Evolutionary conservation across 1,140 invertebrate species (phyloP).

Genomic region (Dryas iulia): DNA sequence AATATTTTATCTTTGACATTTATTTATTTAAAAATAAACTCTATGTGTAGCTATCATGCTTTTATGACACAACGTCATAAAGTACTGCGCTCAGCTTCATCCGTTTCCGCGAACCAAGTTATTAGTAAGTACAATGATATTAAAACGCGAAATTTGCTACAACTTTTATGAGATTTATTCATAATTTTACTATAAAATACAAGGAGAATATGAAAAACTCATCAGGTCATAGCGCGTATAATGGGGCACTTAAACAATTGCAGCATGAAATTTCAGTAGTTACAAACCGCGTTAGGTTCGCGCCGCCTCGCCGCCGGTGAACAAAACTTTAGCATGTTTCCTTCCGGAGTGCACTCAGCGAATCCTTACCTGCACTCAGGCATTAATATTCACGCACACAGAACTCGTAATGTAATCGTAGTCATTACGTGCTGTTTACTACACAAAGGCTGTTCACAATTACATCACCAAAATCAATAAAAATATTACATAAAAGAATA

Average conservation of each 20-base stretch:
- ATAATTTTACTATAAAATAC: background rate
- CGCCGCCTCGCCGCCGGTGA: constrained; percentile 82
- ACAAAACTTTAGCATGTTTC: constrained; percentile 85
- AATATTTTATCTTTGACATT: no score
- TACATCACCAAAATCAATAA: background rate
- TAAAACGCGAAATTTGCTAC: no score
- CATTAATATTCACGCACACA: constrained; percentile 26
- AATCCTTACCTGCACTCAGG: constrained; percentile 24
- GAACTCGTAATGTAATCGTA: background rate
- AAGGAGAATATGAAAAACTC: constrained; percentile 13
- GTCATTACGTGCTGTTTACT: background rate
- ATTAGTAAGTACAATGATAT: no score
- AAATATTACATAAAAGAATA: background rate
- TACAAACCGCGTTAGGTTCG: constrained; percentile 72
- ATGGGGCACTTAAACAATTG: constrained; percentile 15
- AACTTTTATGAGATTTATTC: background rate
- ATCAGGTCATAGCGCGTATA: constrained; percentile 8
- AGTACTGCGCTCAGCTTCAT: no score
- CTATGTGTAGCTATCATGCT: no score
- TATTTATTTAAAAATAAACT: no score
- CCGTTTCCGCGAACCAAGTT: no score
- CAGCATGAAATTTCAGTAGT: constrained; percentile 29
- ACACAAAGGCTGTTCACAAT: background rate
- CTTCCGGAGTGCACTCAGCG: constrained; percentile 33
- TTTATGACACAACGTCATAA: no score